Conservation (phyloP, 1,140 invertebrate genomes). For the Probaryconus sp. region DNA sequence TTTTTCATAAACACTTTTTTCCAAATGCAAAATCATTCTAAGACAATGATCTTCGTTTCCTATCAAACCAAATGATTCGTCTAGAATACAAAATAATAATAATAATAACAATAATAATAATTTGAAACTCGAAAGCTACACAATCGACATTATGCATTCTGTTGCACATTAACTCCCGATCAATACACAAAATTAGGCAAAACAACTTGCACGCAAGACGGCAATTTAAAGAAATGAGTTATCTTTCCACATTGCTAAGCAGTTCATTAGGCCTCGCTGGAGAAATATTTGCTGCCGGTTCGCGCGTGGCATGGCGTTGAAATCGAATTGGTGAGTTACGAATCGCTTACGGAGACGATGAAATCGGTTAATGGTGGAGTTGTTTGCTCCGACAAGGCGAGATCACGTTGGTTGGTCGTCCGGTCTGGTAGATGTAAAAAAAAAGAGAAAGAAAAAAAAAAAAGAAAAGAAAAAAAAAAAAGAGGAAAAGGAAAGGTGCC, state of each 20-base stretch:
- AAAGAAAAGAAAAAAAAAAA: constrained; percentile 37
- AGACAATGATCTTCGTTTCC: too few species aligned
- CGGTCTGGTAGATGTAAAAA: too few species aligned
- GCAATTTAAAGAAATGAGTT: constrained; percentile 54
- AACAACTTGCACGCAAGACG: constrained; percentile 22
- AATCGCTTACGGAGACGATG: constrained; percentile 71
- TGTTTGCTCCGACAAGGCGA: constrained; percentile 47
- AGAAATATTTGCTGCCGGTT: constrained; percentile 52
- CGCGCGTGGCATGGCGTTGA: constrained; percentile 59
- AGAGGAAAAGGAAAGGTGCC: constrained; percentile 56
- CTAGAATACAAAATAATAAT: too few species aligned
- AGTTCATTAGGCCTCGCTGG: constrained; percentile 56
- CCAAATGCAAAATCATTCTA: too few species aligned
- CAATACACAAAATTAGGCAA: too few species aligned
- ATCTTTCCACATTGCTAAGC: constrained; percentile 53
- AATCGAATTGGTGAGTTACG: constrained; percentile 61
- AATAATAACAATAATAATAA: too few species aligned
- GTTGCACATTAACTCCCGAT: too few species aligned
- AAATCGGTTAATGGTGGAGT: constrained; percentile 68
- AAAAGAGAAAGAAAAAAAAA: constrained; percentile 45
- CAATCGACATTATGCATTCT: too few species aligned
- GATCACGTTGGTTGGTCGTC: constrained; percentile 55
- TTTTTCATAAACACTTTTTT: too few species aligned
- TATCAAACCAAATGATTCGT: too few species aligned
- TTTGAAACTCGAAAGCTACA: too few species aligned